These are phyloP conservation scores for Graphium colonna DNA, from an alignment of 2,888 invertebrate species.

Conservation along the genomic window DNA sequence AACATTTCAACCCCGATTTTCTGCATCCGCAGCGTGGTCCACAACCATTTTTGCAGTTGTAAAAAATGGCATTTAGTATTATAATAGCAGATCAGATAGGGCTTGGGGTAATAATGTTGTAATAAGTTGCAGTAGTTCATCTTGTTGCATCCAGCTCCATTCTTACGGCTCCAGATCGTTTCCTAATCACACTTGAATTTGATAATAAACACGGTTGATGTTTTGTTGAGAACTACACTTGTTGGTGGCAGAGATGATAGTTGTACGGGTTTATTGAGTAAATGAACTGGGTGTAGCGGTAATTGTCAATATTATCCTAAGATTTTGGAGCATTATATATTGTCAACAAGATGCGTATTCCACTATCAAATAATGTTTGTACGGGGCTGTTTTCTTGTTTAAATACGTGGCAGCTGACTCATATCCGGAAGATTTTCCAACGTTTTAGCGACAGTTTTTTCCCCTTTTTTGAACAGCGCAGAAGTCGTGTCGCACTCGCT, in stretches of 20 bases:
- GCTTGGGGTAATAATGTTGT: too few species aligned
- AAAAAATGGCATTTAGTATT: background rate
- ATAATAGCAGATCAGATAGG: too few species aligned
- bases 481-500: constrained; percentile 37
- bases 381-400: background rate
- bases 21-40: background rate
- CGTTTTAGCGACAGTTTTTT: constrained; percentile 34
- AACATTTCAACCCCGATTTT: background rate
- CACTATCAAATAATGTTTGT: background rate
- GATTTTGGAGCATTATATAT: too few species aligned
- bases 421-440: background rate
- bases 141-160: background rate
- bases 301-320: background rate
- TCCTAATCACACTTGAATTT: background rate
- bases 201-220: too few species aligned
- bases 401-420: background rate
- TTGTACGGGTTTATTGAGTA: background rate
- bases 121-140: too few species aligned
- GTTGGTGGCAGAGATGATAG: background rate
- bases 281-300: background rate
- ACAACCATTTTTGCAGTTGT: background rate
- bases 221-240: too few species aligned
- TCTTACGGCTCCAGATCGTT: background rate
- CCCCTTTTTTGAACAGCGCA: constrained; percentile 34
- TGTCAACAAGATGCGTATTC: background rate